These are phyloP conservation scores for Acanthurus leucopareius DNA, from an alignment of 2,797 vertebrate genomes.

Conservation along the genomic window DNA sequence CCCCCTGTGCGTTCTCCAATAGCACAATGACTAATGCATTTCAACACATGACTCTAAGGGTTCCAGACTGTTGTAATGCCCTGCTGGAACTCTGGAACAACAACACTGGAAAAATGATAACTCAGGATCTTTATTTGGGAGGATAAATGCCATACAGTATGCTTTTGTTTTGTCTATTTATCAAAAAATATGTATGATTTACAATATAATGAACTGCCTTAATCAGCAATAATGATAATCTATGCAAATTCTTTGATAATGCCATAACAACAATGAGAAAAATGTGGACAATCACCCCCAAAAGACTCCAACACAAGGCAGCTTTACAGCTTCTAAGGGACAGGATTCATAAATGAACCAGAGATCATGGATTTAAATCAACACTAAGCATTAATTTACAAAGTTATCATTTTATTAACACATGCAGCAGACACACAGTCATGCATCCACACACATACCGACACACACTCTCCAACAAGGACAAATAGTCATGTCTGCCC, in stretches of 20 bases:
- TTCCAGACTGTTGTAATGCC: conserved; percentile 87
- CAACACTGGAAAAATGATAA: conserved; percentile 76
- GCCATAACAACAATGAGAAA: too few species aligned
- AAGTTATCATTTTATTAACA: not conserved
- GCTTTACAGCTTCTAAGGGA: not conserved
- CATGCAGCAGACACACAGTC: not conserved
- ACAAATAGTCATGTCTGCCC: conserved; percentile 81
- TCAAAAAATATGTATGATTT: not conserved
- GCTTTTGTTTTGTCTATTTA: not conserved
- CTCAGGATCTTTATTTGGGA: conserved; percentile 19
- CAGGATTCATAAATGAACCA: not conserved
- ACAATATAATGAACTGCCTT: not conserved
- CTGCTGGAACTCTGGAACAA: conserved; percentile 87
- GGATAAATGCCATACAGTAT: not conserved
- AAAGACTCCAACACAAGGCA: not conserved
- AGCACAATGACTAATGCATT: conserved; percentile 94
- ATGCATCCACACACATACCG: conserved; percentile 5
- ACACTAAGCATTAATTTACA: not conserved
- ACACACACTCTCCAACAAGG: conserved; percentile 24
- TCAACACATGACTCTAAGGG: conserved; percentile 93
- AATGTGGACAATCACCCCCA: too few species aligned
- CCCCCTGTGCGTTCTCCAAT: conserved; percentile 87
- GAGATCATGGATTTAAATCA: not conserved
- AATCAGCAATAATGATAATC: not conserved
- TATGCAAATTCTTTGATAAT: not conserved